phyloP scores from a whole-genome alignment of 2,797 vertebrate genomes.

The Antrozous pallidus region DNA sequence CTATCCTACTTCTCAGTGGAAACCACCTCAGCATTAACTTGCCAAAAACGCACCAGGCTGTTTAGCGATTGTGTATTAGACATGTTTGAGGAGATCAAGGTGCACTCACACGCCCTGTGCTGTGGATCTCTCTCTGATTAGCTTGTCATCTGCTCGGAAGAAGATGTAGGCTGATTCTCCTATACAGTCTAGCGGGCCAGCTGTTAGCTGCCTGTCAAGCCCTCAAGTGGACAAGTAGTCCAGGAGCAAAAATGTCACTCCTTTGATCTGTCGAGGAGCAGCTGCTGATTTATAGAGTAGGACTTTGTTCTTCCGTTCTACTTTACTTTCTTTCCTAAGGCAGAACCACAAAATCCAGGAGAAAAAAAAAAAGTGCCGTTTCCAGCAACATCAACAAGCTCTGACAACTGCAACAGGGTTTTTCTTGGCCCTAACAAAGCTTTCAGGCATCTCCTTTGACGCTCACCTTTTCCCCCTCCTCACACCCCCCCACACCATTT shows the following conservation, averaged over 20 bases:
- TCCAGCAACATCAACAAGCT: constrained; percentile 97
- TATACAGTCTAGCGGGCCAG: constrained; percentile 89
- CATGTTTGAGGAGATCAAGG: constrained; percentile 84
- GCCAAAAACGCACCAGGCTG: constrained; percentile 79
- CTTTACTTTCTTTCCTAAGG: constrained; percentile 98
- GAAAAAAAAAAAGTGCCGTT: constrained; percentile 86
- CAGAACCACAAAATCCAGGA: constrained; percentile 92
- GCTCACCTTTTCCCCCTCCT: constrained; percentile 84
- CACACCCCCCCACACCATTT: constrained; percentile 77
- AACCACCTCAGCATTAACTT: constrained; percentile 80
- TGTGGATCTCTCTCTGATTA: constrained; percentile 84
- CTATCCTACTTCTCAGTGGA: constrained; percentile 71
- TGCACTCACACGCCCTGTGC: constrained; percentile 78
- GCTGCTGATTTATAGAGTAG: constrained; percentile 97
- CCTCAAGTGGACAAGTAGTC: constrained; percentile 95
- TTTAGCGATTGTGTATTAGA: constrained; percentile 79
- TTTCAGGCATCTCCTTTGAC: constrained; percentile 96
- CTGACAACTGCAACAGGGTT: constrained; percentile 96
- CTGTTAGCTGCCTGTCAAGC: constrained; percentile 99
- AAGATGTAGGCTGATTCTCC: constrained; percentile 87
- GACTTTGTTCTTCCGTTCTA: constrained; percentile 98
- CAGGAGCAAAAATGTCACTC: constrained; percentile 97
- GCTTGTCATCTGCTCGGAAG: constrained; percentile 86
- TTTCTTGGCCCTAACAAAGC: constrained; percentile 96
- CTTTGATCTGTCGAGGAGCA: constrained; percentile 98